Base-by-base conservation (phyloP, 1,140 invertebrate species). In the Vanessa atalanta region DNA sequence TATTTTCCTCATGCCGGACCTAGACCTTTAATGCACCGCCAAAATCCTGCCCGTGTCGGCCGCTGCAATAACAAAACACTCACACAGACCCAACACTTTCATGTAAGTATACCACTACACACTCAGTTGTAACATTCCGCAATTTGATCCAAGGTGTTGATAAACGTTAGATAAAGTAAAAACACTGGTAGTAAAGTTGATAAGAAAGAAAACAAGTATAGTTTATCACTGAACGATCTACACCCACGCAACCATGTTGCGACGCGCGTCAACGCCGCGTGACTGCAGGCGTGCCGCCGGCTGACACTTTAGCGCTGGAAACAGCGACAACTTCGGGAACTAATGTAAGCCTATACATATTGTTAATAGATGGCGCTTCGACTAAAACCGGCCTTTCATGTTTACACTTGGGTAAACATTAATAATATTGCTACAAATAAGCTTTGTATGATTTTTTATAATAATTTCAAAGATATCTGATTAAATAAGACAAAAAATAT, bases 181-280 rank as follows among this genome's bases (percentile, higher is more conserved):
- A 78, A 80, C 76, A 78, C 73, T 73, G 72, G 51, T 72, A 72
- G 80, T 71, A 77, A 65, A 80, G 74, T 83, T 87, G 80, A 88
- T 89, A 90, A 87, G 82, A 76, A 86, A 82, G 83, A 88, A 89
- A 89, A 91, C 76, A 83, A 77, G 73, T 78, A 86, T 82, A 83
- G 83, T 89, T 91, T 86, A 89, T 88, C 88, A 85, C 84, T 47
- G 71, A 81, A 83, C 84, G 85, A 90, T 86, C 80, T 88, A 90
- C 87, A 88, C 85, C 87, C 83, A 90, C 87, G 83, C 88, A 87
- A 87, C 77, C 84, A 90, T 88, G 85, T 86, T 89, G 83, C 87
- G 83, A 89, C 89, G 87, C 88, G 87, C 87, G 86, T 87, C 86
- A 91, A 89, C 89, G 88, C 89, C 89, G 90, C 89, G 89, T 92